Evolutionary conservation across 2,888 invertebrate genomes (phyloP).

Genomic region (Sericinus montela): DNA sequence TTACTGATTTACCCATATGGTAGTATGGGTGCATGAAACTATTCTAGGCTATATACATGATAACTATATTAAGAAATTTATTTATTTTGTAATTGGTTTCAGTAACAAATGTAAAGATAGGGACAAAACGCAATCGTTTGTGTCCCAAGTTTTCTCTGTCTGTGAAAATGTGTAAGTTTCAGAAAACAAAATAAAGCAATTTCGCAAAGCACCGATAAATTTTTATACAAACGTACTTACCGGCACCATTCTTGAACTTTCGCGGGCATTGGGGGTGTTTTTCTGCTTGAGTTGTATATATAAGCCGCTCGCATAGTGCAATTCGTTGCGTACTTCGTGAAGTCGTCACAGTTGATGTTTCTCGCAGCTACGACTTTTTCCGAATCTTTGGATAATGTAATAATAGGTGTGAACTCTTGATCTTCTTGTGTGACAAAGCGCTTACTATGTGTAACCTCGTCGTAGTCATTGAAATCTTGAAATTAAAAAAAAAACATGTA

Average conservation of each 20-base stretch:
- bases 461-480: slow-evolving; percentile 31
- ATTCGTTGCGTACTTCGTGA: slow-evolving; percentile 44
- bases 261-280: slow-evolving; percentile 50
- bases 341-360: slow-evolving; percentile 54
- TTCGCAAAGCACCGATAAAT: no score
- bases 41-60: no score
- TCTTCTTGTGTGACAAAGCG: slow-evolving; percentile 24
- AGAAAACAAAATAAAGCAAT: no score
- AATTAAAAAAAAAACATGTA: not conserved
- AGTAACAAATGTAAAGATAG: no score
- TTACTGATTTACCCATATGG: no score
- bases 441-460: slow-evolving; percentile 22
- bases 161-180: no score
- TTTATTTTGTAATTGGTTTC: no score
- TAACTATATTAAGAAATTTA: no score
- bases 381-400: slow-evolving; percentile 30
- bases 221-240: slow-evolving; percentile 28
- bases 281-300: slow-evolving; percentile 51
- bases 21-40: no score
- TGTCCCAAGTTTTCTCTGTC: no score
- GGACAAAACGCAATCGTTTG: no score
- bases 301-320: slow-evolving; percentile 51
- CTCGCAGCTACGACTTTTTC: slow-evolving; percentile 32
- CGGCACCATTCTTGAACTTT: slow-evolving; percentile 59
- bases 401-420: slow-evolving; percentile 46